phyloP scores from a whole-genome alignment of 1,140 invertebrate genomes.

The Drosophila fuyamai region DNA sequence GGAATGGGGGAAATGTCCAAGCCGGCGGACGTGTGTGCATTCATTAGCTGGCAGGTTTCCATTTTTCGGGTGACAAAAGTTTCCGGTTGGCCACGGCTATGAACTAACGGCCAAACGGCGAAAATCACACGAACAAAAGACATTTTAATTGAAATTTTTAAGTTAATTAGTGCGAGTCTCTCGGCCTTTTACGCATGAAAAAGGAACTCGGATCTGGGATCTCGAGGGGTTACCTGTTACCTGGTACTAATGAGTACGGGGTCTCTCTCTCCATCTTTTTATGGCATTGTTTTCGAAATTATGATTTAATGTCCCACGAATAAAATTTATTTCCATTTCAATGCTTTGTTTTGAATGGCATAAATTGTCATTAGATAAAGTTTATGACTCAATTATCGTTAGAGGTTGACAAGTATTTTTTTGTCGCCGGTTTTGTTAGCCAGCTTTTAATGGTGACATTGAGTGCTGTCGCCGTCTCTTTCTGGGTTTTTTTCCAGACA shows the following conservation, averaged over 20 bases:
- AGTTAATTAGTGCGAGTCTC: slow-evolving; percentile 75
- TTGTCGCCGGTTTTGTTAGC: slow-evolving; percentile 28
- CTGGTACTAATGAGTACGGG: slow-evolving; percentile 55
- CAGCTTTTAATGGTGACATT: slow-evolving; percentile 70
- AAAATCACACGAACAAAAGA: slow-evolving; percentile 81
- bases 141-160: slow-evolving; percentile 83
- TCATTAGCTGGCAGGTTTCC: slow-evolving; percentile 60
- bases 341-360: slow-evolving; percentile 69
- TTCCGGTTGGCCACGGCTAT: slow-evolving; percentile 78
- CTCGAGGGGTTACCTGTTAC: slow-evolving; percentile 2
- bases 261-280: slow-evolving; percentile 29
- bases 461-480: slow-evolving; percentile 37
- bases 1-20: slow-evolving; percentile 26
- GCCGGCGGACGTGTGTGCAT: slow-evolving; percentile 49
- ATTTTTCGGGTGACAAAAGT: slow-evolving; percentile 76
- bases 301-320: slow-evolving; percentile 67
- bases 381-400: slow-evolving; percentile 82
- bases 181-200: slow-evolving; percentile 55
- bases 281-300: slow-evolving; percentile 53
- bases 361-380: slow-evolving; percentile 82
- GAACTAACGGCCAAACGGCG: slow-evolving; percentile 59
- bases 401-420: slow-evolving; percentile 68
- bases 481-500: background rate
- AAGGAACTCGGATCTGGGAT: slow-evolving; percentile 25
- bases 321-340: slow-evolving; percentile 57